Evolutionary conservation across 1,140 invertebrate genomes (phyloP).

Genomic region (Heliconius melpomene): DNA sequence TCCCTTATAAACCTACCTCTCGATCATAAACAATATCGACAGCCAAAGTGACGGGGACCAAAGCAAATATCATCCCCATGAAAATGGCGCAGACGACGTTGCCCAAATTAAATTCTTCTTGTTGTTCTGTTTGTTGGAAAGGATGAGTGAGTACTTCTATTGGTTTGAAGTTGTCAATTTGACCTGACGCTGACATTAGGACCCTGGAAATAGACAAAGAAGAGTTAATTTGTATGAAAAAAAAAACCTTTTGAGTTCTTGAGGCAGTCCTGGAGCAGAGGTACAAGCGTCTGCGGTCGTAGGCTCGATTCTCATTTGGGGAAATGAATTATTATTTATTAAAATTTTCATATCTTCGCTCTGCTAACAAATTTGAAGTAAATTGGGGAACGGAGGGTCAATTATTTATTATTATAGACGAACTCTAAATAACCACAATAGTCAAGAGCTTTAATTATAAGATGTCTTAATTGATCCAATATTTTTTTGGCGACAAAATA

Average conservation of each 20-base stretch:
- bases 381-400: too few relatives aligned
- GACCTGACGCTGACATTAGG: constrained; percentile 61
- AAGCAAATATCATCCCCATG: constrained; percentile 89
- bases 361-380: too few relatives aligned
- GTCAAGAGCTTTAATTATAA: too few relatives aligned
- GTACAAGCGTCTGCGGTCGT: background rate
- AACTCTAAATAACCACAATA: too few relatives aligned
- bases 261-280: background rate
- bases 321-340: too few relatives aligned
- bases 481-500: too few relatives aligned
- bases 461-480: too few relatives aligned
- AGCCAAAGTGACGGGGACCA: constrained; percentile 88
- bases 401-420: too few relatives aligned
- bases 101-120: constrained; percentile 86
- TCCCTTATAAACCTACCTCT: constrained; percentile 82
- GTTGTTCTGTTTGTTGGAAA: constrained; percentile 86
- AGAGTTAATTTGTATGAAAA: too few relatives aligned
- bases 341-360: too few relatives aligned
- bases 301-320: too few relatives aligned
- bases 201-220: constrained; percentile 47
- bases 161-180: constrained; percentile 62
- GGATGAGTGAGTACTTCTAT: constrained; percentile 82
- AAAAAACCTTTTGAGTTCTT: too few relatives aligned
- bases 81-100: constrained; percentile 87
- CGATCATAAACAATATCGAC: constrained; percentile 92